A percentile compares a stretch with the other conserved stretches of the same genome.
Conservation (phyloP, 2,888 invertebrate species). For the Andrena trimmerana region DNA sequence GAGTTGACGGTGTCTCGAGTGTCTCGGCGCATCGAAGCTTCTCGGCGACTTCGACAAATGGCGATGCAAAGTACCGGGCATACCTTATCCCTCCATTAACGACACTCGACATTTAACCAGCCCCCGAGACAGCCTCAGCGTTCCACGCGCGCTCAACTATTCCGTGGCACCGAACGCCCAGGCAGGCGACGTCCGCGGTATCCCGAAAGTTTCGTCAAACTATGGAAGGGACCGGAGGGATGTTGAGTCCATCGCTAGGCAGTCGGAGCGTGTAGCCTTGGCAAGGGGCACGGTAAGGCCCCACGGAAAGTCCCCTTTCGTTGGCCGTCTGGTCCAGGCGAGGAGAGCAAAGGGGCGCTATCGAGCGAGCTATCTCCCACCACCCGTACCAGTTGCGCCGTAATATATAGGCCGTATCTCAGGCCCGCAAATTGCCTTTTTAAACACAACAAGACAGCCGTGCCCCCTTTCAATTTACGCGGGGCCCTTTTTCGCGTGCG, state of each 20-base stretch:
- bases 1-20: not conserved
- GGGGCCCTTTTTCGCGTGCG: slow-evolving; percentile 78
- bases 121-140: not conserved
- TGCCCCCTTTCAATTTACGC: slow-evolving; percentile 84
- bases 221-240: not conserved
- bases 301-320: slow-evolving; percentile 62
- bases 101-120: not conserved
- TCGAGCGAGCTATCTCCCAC: slow-evolving; percentile 82
- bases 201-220: not conserved
- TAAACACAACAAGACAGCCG: slow-evolving; percentile 83
- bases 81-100: too few relatives aligned
- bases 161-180: not conserved
- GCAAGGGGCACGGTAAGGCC: slow-evolving; percentile 54
- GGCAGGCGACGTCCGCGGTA: not conserved
- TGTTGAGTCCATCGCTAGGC: slow-evolving; percentile 48
- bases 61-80: too few relatives aligned
- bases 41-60: not conserved
- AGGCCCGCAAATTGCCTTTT: slow-evolving; percentile 84
- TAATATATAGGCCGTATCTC: slow-evolving; percentile 84
- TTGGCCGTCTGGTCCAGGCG: slow-evolving; percentile 38
- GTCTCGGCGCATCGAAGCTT: not conserved
- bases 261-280: slow-evolving; percentile 16
- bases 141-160: not conserved
- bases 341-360: slow-evolving; percentile 74
- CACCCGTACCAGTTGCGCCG: slow-evolving; percentile 74